These are phyloP conservation scores for Albula goreensis DNA, from an alignment of 2,113 vertebrate species.

Conservation along the genomic window DNA sequence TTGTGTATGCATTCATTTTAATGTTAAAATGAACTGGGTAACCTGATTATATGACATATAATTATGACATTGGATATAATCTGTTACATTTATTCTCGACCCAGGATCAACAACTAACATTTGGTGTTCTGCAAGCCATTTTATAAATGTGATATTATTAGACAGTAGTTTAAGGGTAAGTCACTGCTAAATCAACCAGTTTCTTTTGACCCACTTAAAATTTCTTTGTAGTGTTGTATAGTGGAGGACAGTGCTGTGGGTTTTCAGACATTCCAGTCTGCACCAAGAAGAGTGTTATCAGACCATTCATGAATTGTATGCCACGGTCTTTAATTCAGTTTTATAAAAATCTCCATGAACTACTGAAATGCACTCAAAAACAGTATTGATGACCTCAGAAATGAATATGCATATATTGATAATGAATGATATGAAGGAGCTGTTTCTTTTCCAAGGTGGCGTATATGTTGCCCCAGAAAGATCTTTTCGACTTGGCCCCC, in stretches of 20 bases:
- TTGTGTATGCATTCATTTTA: too few relatives aligned
- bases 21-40: too few relatives aligned
- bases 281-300: neutral
- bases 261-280: neutral
- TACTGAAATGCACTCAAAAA: neutral
- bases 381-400: neutral
- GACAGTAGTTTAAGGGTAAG: neutral
- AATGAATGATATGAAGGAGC: neutral
- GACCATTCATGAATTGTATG: neutral
- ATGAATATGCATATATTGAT: neutral
- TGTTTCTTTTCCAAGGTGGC: neutral
- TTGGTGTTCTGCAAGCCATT: too few relatives aligned
- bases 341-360: neutral
- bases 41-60: too few relatives aligned
- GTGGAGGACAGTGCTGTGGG: neutral
- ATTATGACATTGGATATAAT: too few relatives aligned
- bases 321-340: neutral
- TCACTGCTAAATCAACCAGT: neutral
- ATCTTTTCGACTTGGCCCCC: neutral
- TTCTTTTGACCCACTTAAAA: neutral
- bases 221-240: neutral
- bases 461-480: neutral
- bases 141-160: neutral
- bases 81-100: too few relatives aligned
- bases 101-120: too few relatives aligned